Percentiles rank a stretch among this genome's conserved stretches.
Conservation (phyloP, 2,888 invertebrate genomes). For the Argyresthia albistria region DNA sequence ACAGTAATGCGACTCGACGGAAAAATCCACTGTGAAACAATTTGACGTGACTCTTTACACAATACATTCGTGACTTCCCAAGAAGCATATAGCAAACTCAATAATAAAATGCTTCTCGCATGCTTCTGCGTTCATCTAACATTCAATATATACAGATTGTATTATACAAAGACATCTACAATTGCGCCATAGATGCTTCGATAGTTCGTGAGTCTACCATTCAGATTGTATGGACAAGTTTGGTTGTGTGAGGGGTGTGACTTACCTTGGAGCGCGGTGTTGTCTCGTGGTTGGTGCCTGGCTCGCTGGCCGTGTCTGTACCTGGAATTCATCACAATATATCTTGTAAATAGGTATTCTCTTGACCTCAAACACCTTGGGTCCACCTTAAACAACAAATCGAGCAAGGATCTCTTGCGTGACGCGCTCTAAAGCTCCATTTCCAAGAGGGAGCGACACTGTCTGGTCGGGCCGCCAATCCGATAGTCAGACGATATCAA, state of each 20-base stretch:
- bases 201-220: neutral
- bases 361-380: too few relatives aligned
- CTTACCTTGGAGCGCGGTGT: conserved; percentile 55
- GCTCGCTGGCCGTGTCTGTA: conserved; percentile 63
- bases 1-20: neutral
- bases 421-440: too few relatives aligned
- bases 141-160: conserved; percentile 47
- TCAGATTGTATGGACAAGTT: neutral
- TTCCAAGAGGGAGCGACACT: too few relatives aligned
- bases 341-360: too few relatives aligned
- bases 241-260: neutral
- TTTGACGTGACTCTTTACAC: neutral
- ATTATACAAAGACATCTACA: conserved; percentile 41
- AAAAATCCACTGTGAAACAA: conserved; percentile 6
- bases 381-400: too few relatives aligned
- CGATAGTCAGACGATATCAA: too few relatives aligned
- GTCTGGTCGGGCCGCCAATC: too few relatives aligned
- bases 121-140: conserved; percentile 40
- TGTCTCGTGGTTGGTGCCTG: conserved; percentile 61
- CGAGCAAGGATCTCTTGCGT: too few relatives aligned
- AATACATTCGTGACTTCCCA: neutral
- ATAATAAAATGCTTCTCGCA: conserved; percentile 27
- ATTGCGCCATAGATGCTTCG: conserved; percentile 18
- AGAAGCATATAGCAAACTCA: conserved; percentile 29
- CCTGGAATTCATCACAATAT: conserved; percentile 31